Conservation (phyloP, 2,888 invertebrate genomes). For the Tineola bisselliella region DNA sequence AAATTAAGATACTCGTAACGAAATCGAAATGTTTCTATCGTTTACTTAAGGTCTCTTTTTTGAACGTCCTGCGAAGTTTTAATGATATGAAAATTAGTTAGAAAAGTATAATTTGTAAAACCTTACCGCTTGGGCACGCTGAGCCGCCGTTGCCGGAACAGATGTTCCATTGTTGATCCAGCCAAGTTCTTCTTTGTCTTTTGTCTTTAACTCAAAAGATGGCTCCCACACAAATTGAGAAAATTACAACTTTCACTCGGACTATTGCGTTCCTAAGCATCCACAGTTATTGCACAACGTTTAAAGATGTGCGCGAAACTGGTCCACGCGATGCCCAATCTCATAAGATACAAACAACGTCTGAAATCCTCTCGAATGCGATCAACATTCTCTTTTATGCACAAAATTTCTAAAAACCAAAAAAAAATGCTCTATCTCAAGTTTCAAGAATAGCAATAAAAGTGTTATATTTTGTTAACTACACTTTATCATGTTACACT, state of each 20-base stretch:
- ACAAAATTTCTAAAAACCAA: neutral
- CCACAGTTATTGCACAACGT: neutral
- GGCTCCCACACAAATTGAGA: slow-evolving; percentile 43
- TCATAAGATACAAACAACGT: neutral
- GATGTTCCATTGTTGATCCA: slow-evolving; percentile 52
- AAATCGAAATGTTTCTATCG: too few relatives aligned
- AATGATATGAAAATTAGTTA: neutral
- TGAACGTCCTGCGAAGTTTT: too few relatives aligned
- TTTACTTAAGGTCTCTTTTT: too few relatives aligned
- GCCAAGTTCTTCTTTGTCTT: slow-evolving; percentile 36
- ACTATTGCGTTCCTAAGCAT: slow-evolving; percentile 27
- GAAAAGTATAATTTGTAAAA: slow-evolving; percentile 16
- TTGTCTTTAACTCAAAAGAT: slow-evolving; percentile 31
- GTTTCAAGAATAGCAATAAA: neutral
- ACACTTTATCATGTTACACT: neutral
- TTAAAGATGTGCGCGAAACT: slow-evolving; percentile 1
- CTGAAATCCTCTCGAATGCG: neutral
- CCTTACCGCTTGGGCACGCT: slow-evolving; percentile 60
- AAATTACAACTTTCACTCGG: slow-evolving; percentile 60
- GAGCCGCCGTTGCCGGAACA: slow-evolving; percentile 60
- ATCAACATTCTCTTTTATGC: slow-evolving; percentile 6
- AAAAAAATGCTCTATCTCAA: neutral
- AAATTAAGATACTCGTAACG: too few relatives aligned
- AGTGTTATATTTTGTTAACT: neutral
- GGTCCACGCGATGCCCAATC: neutral